Percentiles rank a stretch among this genome's conserved stretches.
Conservation (phyloP, 2,797 vertebrate genomes). For the Neosilurus hyrtlii region DNA sequence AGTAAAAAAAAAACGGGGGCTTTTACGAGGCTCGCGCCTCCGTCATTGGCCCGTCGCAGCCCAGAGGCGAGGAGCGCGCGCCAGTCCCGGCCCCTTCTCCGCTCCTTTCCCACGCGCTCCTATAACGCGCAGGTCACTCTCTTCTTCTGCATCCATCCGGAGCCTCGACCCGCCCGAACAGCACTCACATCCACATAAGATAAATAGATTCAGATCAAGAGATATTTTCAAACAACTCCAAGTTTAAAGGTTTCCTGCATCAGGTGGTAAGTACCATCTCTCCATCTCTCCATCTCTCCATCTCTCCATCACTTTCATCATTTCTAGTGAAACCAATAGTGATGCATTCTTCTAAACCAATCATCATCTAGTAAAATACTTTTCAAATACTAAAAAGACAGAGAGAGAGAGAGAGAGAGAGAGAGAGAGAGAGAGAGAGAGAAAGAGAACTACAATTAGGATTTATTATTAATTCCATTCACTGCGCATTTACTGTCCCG, state of each 20-base stretch:
- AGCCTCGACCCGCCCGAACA: neutral
- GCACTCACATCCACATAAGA: too few species aligned
- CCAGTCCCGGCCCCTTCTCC: constrained; percentile 30
- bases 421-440: too few species aligned
- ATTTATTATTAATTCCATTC: neutral
- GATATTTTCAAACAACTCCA: too few species aligned
- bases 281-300: neutral
- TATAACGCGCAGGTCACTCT: constrained; percentile 7
- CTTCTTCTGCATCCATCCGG: neutral
- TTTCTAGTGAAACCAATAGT: neutral
- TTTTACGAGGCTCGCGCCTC: constrained; percentile 57
- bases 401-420: too few species aligned
- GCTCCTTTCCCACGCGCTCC: constrained; percentile 50
- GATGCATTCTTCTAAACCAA: neutral
- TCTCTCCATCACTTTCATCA: neutral
- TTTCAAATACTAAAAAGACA: too few species aligned
- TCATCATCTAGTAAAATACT: neutral
- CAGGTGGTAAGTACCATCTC: constrained; percentile 23
- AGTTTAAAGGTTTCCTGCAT: neutral
- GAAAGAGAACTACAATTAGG: too few species aligned
- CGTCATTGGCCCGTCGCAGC: constrained; percentile 49
- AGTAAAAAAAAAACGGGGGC: constrained; percentile 39
- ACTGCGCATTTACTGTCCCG: neutral
- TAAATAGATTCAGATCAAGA: too few species aligned
- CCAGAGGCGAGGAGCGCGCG: constrained; percentile 41